Evolutionary conservation across 2,888 invertebrate genomes (phyloP).

Genomic region (Pollenia angustigena): DNA sequence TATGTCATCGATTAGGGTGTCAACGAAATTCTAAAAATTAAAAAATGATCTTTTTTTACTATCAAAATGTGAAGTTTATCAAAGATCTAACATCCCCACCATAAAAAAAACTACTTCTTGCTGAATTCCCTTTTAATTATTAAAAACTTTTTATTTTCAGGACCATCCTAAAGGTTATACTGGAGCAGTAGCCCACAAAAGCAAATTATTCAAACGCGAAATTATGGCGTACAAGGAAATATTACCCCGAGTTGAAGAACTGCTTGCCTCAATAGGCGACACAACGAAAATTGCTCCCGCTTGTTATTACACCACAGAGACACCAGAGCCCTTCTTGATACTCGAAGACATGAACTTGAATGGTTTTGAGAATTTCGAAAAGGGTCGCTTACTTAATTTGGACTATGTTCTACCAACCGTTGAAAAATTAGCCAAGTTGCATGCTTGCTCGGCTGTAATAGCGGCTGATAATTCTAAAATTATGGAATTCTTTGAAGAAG

Average conservation of each 20-base stretch:
- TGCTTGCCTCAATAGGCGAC: slow-evolving; percentile 81
- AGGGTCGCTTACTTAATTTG: slow-evolving; percentile 85
- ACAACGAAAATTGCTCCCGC: slow-evolving; percentile 81
- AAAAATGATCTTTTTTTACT: too few relatives aligned
- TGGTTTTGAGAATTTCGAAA: slow-evolving; percentile 86
- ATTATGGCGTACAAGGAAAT: slow-evolving; percentile 82
- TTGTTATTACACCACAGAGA: slow-evolving; percentile 82
- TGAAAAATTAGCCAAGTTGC: slow-evolving; percentile 85
- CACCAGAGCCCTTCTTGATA: slow-evolving; percentile 83
- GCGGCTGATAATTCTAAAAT: slow-evolving; percentile 78
- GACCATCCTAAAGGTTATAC: slow-evolving; percentile 82
- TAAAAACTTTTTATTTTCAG: slow-evolving; percentile 63
- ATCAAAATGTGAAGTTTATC: too few relatives aligned
- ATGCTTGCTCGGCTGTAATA: slow-evolving; percentile 85
- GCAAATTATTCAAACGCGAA: slow-evolving; percentile 83
- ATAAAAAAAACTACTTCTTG: too few relatives aligned
- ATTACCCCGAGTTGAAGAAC: slow-evolving; percentile 80
- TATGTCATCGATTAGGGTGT: too few relatives aligned
- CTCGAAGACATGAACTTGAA: slow-evolving; percentile 86
- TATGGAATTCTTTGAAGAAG: slow-evolving; percentile 81
- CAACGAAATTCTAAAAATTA: too few relatives aligned
- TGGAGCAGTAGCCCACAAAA: slow-evolving; percentile 82
- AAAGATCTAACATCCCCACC: too few relatives aligned
- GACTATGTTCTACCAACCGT: slow-evolving; percentile 85
- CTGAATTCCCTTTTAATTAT: neutral